Conservation (phyloP, 2,797 vertebrate genomes). For the Onychomys torridus region DNA sequence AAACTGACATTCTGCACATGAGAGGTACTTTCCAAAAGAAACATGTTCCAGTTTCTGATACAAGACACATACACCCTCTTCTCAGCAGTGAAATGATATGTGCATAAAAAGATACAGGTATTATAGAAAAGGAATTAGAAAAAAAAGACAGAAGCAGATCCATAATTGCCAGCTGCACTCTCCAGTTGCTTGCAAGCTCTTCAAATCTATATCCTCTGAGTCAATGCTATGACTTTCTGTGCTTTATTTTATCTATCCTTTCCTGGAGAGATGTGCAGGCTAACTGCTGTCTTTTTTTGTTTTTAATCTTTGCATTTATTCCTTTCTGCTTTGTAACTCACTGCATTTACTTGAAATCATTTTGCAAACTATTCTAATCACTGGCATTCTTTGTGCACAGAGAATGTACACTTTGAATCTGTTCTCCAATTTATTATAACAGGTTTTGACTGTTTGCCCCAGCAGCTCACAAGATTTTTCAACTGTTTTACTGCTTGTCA, state of each 20-base stretch:
- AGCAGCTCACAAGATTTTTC: background rate
- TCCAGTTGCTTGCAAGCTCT: background rate
- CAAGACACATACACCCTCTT: background rate
- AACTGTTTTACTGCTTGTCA: background rate
- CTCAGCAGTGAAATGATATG: background rate
- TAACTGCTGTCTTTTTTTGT: background rate
- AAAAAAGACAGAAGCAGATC: background rate
- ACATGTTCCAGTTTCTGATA: background rate
- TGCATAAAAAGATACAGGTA: background rate
- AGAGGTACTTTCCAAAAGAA: background rate
- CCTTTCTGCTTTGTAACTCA: background rate
- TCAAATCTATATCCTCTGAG: background rate
- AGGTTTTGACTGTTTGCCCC: slow-evolving; percentile 15
- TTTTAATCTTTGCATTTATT: background rate
- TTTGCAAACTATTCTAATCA: background rate
- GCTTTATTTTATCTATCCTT: background rate
- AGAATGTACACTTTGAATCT: background rate
- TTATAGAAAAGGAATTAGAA: background rate
- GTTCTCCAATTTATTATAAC: background rate
- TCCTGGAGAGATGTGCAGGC: background rate
- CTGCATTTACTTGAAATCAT: background rate
- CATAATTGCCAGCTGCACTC: background rate
- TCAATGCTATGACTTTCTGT: background rate
- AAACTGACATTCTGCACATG: background rate
- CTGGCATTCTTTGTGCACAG: background rate